Conservation (phyloP, 92 coral and sea anemone genomes). For the Scolanthus callimorphus region DNA sequence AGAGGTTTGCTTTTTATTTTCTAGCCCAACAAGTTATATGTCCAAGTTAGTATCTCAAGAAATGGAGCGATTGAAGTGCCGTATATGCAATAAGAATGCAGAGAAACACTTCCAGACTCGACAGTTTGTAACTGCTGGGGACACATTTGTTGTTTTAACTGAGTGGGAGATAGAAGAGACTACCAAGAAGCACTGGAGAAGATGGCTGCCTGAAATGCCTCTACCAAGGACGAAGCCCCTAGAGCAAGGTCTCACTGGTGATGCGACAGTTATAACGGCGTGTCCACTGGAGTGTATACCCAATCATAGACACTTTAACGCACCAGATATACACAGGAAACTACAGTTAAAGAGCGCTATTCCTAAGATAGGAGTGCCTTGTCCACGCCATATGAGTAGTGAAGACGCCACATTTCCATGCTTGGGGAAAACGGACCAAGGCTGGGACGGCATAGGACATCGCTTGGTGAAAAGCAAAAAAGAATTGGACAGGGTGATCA, state of each 20-base stretch:
- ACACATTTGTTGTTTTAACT: slow-evolving; percentile 27
- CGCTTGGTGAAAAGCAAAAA: slow-evolving; percentile 21
- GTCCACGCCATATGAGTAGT: slow-evolving; percentile 35
- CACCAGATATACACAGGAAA: slow-evolving; percentile 25
- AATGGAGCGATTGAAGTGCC: too few relatives aligned
- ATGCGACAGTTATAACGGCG: slow-evolving; percentile 25
- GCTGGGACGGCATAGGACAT: slow-evolving; percentile 21
- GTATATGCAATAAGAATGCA: too few relatives aligned
- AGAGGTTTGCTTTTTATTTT: too few relatives aligned
- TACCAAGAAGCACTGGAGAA: slow-evolving; percentile 40
- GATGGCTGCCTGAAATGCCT: slow-evolving; percentile 42
- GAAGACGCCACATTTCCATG: slow-evolving; percentile 32
- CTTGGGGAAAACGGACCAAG: slow-evolving; percentile 34
- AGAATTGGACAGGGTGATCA: slow-evolving; percentile 11
- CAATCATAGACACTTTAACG: slow-evolving; percentile 23
- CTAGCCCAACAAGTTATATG: too few relatives aligned
- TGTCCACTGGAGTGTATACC: slow-evolving; percentile 39
- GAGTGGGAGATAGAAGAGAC: slow-evolving; percentile 27
- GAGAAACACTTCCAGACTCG: slow-evolving; percentile 8
- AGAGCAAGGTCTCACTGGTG: slow-evolving; percentile 49
- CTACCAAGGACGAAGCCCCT: slow-evolving; percentile 12
- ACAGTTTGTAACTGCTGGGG: slow-evolving; percentile 21
- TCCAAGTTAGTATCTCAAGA: too few relatives aligned
- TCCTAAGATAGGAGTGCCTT: slow-evolving; percentile 41
- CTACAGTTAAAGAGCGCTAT: slow-evolving; percentile 30